Conservation (phyloP, 2,113 vertebrate genomes). For the Ptyas mucosa region DNA sequence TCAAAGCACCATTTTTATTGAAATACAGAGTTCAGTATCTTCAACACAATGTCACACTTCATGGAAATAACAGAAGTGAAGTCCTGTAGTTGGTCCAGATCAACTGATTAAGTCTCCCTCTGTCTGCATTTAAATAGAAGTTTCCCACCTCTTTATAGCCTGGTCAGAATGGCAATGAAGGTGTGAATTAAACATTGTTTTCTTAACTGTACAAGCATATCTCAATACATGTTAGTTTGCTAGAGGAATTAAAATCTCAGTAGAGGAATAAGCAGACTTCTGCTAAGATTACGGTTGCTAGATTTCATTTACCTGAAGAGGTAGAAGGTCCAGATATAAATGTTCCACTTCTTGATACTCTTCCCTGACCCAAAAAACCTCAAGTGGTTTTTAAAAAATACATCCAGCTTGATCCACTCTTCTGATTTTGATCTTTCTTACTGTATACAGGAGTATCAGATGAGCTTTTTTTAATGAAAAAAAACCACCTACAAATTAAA, state of each 20-base stretch:
- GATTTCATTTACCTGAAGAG: neutral
- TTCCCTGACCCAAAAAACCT: neutral
- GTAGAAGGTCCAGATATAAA: neutral
- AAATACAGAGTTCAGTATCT: neutral
- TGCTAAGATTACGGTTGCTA: neutral
- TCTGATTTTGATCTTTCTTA: neutral
- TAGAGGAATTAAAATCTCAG: neutral
- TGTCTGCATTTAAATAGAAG: neutral
- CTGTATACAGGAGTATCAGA: neutral
- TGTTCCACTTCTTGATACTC: no score
- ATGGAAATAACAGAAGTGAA: neutral
- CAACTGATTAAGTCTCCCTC: neutral
- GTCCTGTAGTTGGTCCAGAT: neutral
- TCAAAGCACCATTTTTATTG: neutral
- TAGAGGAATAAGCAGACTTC: neutral
- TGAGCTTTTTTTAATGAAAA: neutral
- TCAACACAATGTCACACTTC: neutral
- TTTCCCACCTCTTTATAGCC: neutral
- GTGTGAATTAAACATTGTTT: neutral
- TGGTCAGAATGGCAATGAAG: neutral
- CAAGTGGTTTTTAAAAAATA: neutral
- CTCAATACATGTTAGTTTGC: neutral
- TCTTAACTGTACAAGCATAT: neutral
- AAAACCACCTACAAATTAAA: neutral
- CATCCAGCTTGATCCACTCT: neutral